A percentile compares a stretch with the other conserved stretches of the same genome.
Evolutionary conservation across 2,113 vertebrate species (phyloP).

Genomic region (Tringa solitaria): DNA sequence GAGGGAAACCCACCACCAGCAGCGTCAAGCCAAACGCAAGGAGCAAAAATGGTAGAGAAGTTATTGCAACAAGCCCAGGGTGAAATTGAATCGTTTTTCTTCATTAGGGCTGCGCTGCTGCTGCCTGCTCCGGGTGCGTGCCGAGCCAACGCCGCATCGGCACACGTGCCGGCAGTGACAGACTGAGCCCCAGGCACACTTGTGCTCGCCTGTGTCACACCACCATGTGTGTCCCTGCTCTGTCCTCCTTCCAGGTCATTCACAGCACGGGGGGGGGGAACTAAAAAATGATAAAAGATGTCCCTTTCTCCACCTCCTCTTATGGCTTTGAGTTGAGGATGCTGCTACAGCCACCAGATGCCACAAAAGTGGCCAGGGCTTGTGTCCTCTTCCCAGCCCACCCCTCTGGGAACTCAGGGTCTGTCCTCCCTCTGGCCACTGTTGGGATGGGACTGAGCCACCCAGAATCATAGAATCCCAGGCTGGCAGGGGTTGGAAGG

Average conservation of each 20-base stretch:
- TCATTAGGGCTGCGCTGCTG: constrained; percentile 1
- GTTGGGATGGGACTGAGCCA: fast-evolving
- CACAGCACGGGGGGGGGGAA: too few species aligned
- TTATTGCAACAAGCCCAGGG: constrained; percentile 41
- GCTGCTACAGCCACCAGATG: too few species aligned
- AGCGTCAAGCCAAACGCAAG: constrained; percentile 13
- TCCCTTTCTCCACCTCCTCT: not conserved
- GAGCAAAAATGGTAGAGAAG: constrained; percentile 39
- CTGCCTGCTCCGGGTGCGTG: not conserved
- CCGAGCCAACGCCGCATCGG: not conserved
- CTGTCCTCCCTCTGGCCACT: not conserved
- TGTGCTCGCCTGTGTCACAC: fast-evolving
- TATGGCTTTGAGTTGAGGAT: not conserved
- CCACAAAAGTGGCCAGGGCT: fast-evolving
- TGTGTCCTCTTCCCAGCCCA: not conserved
- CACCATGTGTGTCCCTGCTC: not conserved
- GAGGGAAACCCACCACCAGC: constrained; percentile 26
- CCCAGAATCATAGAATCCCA: not conserved
- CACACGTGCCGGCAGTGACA: fast-evolving
- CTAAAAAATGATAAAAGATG: too few species aligned
- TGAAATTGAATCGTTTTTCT: constrained; percentile 36
- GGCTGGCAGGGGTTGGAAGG: not conserved
- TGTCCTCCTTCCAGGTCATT: not conserved
- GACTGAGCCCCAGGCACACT: not conserved
- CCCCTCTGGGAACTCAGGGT: not conserved